phyloP scores from a whole-genome alignment of 2,113 vertebrate genomes.

The Phylloscopus trochilus region DNA sequence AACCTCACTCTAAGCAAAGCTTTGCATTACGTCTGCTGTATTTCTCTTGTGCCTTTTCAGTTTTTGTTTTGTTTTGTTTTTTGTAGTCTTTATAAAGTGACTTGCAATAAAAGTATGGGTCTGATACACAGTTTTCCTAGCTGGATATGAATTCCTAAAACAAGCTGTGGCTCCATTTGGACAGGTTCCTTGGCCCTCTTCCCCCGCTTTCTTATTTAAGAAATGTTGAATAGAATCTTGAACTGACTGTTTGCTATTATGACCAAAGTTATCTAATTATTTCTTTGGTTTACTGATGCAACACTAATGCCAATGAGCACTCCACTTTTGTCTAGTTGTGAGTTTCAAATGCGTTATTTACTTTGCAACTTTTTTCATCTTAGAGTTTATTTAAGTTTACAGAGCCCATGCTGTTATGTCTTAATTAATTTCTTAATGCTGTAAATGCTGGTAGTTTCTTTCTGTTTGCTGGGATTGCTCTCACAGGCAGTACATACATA shows the following conservation, averaged over 20 bases:
- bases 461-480: not conserved
- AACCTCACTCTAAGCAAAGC: accelerated
- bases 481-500: accelerated
- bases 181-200: accelerated
- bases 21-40: accelerated
- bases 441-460: not conserved
- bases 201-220: not conserved
- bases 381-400: not conserved
- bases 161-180: not conserved
- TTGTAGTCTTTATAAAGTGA: not conserved
- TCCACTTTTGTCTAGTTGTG: accelerated
- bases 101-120: accelerated
- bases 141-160: not conserved
- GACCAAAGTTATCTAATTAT: not conserved
- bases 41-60: accelerated
- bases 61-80: not conserved
- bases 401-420: accelerated
- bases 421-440: not conserved
- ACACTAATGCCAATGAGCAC: accelerated
- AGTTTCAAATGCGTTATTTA: accelerated
- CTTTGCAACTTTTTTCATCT: not conserved
- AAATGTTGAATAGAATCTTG: not conserved
- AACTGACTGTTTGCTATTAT: not conserved
- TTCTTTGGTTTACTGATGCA: accelerated
- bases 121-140: accelerated